Evolutionary conservation across 1,140 invertebrate genomes (phyloP).

Genomic region (Drosophila ironensis): DNA sequence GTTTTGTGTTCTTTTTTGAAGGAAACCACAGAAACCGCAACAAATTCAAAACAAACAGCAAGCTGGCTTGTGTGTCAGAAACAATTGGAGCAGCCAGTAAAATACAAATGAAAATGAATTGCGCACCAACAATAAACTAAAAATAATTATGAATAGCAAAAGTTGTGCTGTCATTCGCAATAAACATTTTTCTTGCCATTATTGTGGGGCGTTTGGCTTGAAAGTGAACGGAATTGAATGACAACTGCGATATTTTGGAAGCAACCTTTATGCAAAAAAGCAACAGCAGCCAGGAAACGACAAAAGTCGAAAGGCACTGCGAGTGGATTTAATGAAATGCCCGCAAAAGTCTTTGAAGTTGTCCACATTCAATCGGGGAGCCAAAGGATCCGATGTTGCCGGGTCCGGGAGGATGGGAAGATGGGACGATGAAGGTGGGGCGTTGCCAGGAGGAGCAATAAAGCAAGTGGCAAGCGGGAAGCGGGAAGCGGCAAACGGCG

Average conservation of each 20-base stretch:
- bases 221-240: slow-evolving; percentile 37
- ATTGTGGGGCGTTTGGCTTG: slow-evolving; percentile 14
- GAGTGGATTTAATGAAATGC: slow-evolving; percentile 63
- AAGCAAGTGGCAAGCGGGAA: slow-evolving; percentile 43
- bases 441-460: slow-evolving; percentile 23
- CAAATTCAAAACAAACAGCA: slow-evolving; percentile 24
- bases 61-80: slow-evolving; percentile 28
- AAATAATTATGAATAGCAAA: slow-evolving; percentile 57
- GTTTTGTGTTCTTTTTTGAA: not conserved
- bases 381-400: not conserved
- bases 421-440: not conserved
- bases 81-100: slow-evolving; percentile 1
- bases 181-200: slow-evolving; percentile 23
- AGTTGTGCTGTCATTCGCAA: slow-evolving; percentile 37
- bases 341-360: slow-evolving; percentile 59
- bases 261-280: slow-evolving; percentile 40
- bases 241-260: slow-evolving; percentile 25
- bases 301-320: slow-evolving; percentile 19
- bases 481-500: not conserved
- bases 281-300: slow-evolving; percentile 2
- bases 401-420: not conserved
- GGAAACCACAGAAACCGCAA: slow-evolving; percentile 54
- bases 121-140: slow-evolving; percentile 42
- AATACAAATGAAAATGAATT: slow-evolving; percentile 27
- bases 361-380: slow-evolving; percentile 34